Evolutionary conservation across 92 coral and sea anemone genomes (phyloP).

Genomic region (Anthopleura xanthogrammica): DNA sequence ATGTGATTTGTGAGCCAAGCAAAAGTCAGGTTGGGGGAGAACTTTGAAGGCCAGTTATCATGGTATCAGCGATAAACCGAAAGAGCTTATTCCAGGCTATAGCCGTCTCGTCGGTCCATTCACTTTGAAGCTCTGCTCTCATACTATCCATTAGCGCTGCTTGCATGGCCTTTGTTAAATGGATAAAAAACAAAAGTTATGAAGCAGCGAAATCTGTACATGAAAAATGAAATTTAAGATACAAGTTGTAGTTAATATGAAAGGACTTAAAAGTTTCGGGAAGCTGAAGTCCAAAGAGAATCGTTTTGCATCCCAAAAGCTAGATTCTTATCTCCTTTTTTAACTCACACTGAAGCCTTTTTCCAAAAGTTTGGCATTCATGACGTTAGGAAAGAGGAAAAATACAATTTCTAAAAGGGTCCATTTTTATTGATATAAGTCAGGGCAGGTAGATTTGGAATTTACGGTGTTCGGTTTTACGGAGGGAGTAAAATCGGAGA

Average conservation of each 20-base stretch:
- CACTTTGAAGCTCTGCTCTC: constrained; percentile 41
- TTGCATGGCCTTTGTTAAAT: constrained; percentile 56
- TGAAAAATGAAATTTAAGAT: too few species aligned
- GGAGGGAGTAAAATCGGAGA: too few species aligned
- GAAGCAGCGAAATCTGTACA: background rate
- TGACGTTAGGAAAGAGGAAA: too few species aligned
- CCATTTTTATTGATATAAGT: too few species aligned
- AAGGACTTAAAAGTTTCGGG: too few species aligned
- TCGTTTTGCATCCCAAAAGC: too few species aligned
- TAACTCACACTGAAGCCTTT: background rate
- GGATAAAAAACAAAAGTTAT: background rate
- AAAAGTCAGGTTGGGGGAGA: background rate
- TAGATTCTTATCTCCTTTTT: too few species aligned
- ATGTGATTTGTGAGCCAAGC: background rate
- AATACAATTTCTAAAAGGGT: too few species aligned
- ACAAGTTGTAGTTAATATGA: too few species aligned
- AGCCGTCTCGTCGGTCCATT: constrained; percentile 69
- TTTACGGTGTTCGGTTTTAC: too few species aligned
- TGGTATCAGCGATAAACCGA: constrained; percentile 41
- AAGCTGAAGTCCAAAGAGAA: too few species aligned
- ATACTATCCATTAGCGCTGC: constrained; percentile 50
- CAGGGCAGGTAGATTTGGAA: too few species aligned
- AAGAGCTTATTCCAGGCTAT: constrained; percentile 67
- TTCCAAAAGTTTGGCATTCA: background rate
- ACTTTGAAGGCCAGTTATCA: constrained; percentile 57